These are phyloP conservation scores for Urocynchramus pylzowi DNA, from an alignment of 2,113 vertebrate genomes.

Conservation along the genomic window DNA sequence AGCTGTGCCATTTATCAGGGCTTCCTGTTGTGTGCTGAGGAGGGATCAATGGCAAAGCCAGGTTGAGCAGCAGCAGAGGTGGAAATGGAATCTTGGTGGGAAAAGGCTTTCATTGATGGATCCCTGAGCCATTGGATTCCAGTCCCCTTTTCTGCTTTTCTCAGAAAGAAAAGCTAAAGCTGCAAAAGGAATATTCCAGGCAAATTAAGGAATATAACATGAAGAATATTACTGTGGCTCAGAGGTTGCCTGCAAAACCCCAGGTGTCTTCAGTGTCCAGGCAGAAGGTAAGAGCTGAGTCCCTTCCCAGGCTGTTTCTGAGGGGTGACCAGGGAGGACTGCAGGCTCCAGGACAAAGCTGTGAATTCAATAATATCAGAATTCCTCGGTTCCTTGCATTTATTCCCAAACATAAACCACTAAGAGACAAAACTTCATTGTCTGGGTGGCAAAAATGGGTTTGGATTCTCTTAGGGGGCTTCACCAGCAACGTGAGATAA, in stretches of 20 bases:
- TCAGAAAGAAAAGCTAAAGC: conserved; percentile 84
- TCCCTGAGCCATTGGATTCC: neutral
- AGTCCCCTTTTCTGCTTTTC: neutral
- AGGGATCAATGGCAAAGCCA: neutral
- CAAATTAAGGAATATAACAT: conserved; percentile 83
- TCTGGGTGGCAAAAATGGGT: neutral
- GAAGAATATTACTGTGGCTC: conserved; percentile 64
- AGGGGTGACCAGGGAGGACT: rapidly evolving
- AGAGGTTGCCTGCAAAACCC: conserved; percentile 60
- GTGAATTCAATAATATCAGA: neutral
- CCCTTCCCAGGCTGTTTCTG: neutral
- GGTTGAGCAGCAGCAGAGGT: neutral
- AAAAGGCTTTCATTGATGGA: neutral
- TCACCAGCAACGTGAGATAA: rapidly evolving
- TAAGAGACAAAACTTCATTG: neutral
- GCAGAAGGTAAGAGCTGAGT: conserved; percentile 61
- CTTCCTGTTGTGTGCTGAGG: neutral
- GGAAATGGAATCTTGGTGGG: neutral
- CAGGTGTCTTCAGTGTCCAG: conserved; percentile 32
- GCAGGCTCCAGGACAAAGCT: neutral
- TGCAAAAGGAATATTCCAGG: conserved; percentile 85
- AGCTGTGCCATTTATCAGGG: neutral
- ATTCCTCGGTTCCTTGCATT: neutral
- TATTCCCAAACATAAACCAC: neutral
- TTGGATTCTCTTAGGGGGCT: neutral